These are phyloP conservation scores for Nothocercus nigrocapillus DNA, from an alignment of 2,113 vertebrate species.

Conservation along the genomic window DNA sequence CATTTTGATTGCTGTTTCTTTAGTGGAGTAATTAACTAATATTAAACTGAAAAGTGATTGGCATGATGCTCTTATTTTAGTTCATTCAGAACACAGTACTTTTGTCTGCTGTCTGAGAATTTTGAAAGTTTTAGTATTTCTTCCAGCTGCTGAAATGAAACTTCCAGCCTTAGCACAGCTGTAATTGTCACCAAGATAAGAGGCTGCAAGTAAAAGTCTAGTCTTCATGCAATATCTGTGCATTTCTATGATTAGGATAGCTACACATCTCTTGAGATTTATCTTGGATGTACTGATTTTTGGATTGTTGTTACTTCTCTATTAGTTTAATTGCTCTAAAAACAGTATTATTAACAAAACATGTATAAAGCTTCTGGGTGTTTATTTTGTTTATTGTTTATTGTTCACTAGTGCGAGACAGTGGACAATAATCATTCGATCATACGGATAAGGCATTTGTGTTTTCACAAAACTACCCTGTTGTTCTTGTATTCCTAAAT, in stretches of 20 bases:
- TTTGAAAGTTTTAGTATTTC: neutral
- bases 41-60: neutral
- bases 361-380: neutral
- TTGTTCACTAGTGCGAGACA: neutral
- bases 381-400: neutral
- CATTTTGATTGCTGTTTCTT: neutral
- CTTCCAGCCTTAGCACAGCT: neutral
- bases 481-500: accelerated
- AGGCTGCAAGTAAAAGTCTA: neutral
- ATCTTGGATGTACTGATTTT: neutral
- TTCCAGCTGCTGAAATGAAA: neutral
- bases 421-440: neutral
- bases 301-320: neutral
- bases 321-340: neutral
- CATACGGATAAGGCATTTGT: neutral
- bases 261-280: neutral
- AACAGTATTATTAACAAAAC: no score
- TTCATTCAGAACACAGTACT: neutral
- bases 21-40: neutral
- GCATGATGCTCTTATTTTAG: neutral
- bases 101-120: neutral
- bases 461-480: neutral
- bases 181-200: neutral
- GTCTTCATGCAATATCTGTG: neutral
- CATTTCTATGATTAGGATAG: neutral